Percentiles rank a stretch among this genome's conserved stretches.
phyloP scores from a whole-genome alignment of 2,113 vertebrate genomes.

The Jaculus jaculus region DNA sequence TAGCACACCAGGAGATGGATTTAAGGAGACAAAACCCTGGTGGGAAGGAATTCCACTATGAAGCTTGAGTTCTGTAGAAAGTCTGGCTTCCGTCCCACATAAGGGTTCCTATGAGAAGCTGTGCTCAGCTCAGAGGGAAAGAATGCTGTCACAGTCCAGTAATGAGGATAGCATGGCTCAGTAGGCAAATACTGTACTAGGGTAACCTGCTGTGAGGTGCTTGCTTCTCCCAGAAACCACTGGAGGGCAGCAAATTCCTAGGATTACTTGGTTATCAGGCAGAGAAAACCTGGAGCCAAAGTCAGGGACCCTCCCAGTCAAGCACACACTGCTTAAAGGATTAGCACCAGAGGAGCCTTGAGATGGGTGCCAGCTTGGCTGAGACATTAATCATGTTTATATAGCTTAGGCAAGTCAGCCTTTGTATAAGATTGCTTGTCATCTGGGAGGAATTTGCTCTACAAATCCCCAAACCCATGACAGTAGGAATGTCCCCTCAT shows the following conservation, averaged over 20 bases:
- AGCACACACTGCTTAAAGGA: slow-evolving; percentile 5
- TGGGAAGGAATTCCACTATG: slow-evolving; percentile 45
- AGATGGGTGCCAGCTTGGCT: slow-evolving; percentile 51
- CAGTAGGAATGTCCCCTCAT: slow-evolving; percentile 37
- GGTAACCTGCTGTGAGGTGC: slow-evolving; percentile 13
- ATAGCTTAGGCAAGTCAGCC: slow-evolving; percentile 33
- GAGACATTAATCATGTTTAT: slow-evolving; percentile 53
- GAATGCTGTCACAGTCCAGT: background rate
- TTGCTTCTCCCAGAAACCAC: slow-evolving; percentile 28
- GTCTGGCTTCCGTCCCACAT: slow-evolving; percentile 41
- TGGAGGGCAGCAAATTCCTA: slow-evolving; percentile 44
- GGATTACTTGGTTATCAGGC: background rate
- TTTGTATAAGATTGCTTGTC: slow-evolving; percentile 45
- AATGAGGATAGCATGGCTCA: slow-evolving; percentile 24
- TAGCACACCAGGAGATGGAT: slow-evolving; percentile 49
- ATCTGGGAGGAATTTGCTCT: slow-evolving; percentile 23
- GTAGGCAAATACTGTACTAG: slow-evolving; percentile 13
- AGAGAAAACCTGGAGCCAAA: slow-evolving; percentile 1
- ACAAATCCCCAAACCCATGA: slow-evolving; percentile 39
- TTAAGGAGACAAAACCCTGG: slow-evolving; percentile 45
- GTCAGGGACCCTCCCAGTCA: slow-evolving; percentile 29
- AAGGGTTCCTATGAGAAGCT: slow-evolving; percentile 18
- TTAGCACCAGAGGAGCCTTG: slow-evolving; percentile 44
- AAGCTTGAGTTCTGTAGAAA: slow-evolving; percentile 32
- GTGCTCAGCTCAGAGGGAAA: background rate